Evolutionary conservation across 2,113 vertebrate genomes (phyloP), one percentile per base, ranked within the genome.

Genomic region (Sterna hirundo): DNA sequence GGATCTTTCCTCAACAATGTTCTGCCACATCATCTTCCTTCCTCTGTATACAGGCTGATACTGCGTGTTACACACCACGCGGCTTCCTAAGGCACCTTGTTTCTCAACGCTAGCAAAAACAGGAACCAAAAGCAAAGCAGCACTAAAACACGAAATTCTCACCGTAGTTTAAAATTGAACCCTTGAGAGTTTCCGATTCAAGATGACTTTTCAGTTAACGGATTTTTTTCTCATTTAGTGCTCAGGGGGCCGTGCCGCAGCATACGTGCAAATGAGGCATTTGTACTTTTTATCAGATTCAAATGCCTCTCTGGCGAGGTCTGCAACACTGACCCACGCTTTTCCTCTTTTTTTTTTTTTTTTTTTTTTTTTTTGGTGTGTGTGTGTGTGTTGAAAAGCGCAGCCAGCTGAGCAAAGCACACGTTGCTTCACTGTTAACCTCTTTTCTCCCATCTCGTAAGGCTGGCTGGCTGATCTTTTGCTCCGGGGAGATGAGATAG

Each of bases 11-110:
- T 86, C 92, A 97, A 96, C 84, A 97, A 93, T 90, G 68, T 95
- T 83, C 84, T 95, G 89, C 95, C 93, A 96, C 92, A 95, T 91
- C 94, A 95, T 96, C 93, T 96, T 97, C 93, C 93, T 96, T 97
- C 94, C 95, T 96, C 93, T 96, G 96, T 90, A 89, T 93, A 92
- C 88, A 94, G 72, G 71, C 96, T 83, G 88, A 88, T 83, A 34
- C 80, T 81, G 94, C 46, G 13, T 76, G 88, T 92, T 95, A 57
- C 95, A 89, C 90, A 92, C 90, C 76, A 89, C 25, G 17, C 2
- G 0, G 88, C 92, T 95, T 97, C 94, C 87, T 83, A 93, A 83
- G 84, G 90, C 89, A 95, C 88, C 94, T 94, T 20, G 1, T 96
- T 97, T 97, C 93, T 95, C 94, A 96, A 93, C 0, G 34, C 79